These are phyloP conservation scores for Pseudopodoces humilis DNA, from an alignment of 2,113 vertebrate genomes.

Conservation along the genomic window DNA sequence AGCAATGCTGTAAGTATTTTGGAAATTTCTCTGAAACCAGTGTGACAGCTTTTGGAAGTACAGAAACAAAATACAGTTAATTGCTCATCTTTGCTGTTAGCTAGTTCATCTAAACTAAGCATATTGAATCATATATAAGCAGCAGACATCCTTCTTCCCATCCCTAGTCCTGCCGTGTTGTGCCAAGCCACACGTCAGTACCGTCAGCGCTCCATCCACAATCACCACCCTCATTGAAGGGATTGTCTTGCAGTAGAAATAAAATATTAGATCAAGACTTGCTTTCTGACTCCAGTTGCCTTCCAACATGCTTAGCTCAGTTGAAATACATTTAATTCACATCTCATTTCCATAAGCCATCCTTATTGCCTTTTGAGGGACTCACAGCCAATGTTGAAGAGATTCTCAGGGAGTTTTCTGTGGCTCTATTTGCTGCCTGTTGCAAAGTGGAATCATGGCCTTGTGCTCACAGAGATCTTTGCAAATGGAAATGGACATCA, in stretches of 20 bases:
- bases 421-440: background rate
- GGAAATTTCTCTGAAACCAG: background rate
- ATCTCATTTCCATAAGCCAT: background rate
- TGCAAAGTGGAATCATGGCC: background rate
- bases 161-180: background rate
- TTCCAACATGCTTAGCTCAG: background rate
- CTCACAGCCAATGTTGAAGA: rapidly evolving
- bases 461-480: background rate
- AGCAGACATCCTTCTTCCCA: background rate
- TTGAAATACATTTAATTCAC: background rate
- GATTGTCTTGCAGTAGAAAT: background rate
- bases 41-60: background rate
- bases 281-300: background rate
- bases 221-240: background rate
- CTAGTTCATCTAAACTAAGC: background rate
- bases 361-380: background rate
- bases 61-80: background rate
- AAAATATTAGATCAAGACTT: background rate
- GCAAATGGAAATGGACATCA: background rate
- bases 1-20: background rate
- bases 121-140: background rate
- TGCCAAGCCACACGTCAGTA: background rate
- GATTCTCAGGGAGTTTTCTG: background rate
- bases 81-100: background rate
- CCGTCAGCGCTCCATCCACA: background rate